These are phyloP conservation scores for Lepidochitona cinerea DNA, from an alignment of 2,888 invertebrate species.

Conservation along the genomic window DNA sequence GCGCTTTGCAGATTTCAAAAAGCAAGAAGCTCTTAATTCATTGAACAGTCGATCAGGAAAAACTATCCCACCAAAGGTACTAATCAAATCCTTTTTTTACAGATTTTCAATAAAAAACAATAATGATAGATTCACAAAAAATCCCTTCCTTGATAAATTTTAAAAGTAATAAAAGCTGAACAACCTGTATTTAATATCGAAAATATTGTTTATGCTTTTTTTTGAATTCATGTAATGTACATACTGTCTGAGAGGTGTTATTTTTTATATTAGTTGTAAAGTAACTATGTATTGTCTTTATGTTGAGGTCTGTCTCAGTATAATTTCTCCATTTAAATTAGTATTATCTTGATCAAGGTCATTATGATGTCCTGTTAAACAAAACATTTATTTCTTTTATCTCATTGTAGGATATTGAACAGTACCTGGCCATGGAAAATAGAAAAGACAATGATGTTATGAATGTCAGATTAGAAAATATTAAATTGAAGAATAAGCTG, in stretches of 20 bases:
- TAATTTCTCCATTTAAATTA: background rate
- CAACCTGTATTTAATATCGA: no score
- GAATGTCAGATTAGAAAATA: conserved; percentile 67
- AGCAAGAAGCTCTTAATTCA: conserved; percentile 64
- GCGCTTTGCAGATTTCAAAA: conserved; percentile 67
- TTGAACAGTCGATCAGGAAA: conserved; percentile 67
- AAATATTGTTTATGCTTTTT: no score
- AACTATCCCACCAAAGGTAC: conserved; percentile 63
- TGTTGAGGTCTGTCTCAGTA: no score
- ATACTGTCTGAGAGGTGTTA: no score
- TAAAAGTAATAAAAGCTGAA: no score
- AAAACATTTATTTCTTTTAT: background rate
- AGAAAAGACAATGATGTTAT: conserved; percentile 67
- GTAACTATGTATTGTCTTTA: no score
- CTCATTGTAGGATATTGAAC: conserved; percentile 63
- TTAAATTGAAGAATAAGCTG: conserved; percentile 70
- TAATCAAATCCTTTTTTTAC: background rate
- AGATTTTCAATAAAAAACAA: background rate
- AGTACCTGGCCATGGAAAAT: conserved; percentile 54
- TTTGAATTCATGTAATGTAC: no score
- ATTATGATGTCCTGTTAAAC: no score
- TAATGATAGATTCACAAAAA: no score
- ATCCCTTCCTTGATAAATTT: no score
- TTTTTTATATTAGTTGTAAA: no score
- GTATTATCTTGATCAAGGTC: no score